Conservation (phyloP, 1,140 invertebrate species). For the Hyposmocoma kahamanoa region DNA sequence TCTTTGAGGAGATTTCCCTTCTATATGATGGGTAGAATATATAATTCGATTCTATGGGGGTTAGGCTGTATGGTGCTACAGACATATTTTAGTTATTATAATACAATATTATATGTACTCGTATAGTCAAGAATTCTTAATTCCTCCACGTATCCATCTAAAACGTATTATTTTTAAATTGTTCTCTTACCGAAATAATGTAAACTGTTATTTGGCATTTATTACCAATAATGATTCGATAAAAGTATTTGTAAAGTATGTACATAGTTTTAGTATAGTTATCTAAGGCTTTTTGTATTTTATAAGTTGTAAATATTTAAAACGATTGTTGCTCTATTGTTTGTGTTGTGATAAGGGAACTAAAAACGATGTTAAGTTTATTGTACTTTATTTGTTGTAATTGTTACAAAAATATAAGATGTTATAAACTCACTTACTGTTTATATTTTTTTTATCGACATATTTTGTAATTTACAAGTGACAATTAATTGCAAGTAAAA, state of each 20-base stretch:
- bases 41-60: too few species aligned
- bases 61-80: too few species aligned
- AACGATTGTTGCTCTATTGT: conserved; percentile 7
- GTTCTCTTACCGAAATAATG: background rate
- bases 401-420: conserved; percentile 15
- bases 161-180: background rate
- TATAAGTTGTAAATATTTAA: conserved; percentile 11
- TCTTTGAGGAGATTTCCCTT: too few species aligned
- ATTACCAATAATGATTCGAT: background rate
- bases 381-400: conserved; percentile 10
- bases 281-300: background rate
- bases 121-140: too few species aligned
- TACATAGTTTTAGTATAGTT: conserved; percentile 2
- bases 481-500: background rate
- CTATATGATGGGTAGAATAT: too few species aligned
- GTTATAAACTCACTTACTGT: background rate
- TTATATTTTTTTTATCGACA: background rate
- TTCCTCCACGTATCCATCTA: too few species aligned
- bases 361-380: background rate
- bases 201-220: background rate
- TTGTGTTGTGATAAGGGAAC: conserved; percentile 13
- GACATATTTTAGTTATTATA: too few species aligned
- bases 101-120: too few species aligned
- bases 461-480: background rate
- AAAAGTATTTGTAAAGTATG: background rate